These are phyloP conservation scores for Apis mellifera DNA, from an alignment of 1,140 invertebrate genomes.

Conservation along the genomic window DNA sequence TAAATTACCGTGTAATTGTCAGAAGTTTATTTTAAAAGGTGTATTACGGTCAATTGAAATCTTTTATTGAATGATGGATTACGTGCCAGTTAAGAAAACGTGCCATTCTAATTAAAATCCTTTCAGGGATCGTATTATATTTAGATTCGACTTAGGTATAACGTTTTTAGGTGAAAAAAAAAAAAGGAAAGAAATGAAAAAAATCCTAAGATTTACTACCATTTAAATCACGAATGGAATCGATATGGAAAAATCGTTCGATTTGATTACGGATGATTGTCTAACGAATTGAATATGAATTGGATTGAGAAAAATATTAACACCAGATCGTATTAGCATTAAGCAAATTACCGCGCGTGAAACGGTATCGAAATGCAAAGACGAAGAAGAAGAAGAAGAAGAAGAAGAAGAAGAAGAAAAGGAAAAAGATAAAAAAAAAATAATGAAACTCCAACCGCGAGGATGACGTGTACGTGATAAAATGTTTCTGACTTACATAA, in stretches of 20 bases:
- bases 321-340: not conserved
- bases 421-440: conserved; percentile 19
- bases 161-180: not conserved
- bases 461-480: conserved; percentile 44
- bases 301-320: too few species aligned
- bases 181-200: not conserved
- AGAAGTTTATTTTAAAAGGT: conserved; percentile 9
- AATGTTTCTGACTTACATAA: conserved; percentile 66
- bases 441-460: conserved; percentile 5
- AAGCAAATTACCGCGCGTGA: not conserved
- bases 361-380: too few species aligned
- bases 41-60: conserved; percentile 32
- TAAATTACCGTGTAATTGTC: conserved; percentile 5
- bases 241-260: not conserved
- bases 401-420: not conserved
- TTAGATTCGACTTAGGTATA: not conserved
- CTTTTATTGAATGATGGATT: not conserved
- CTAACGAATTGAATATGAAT: not conserved
- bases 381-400: too few species aligned
- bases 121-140: not conserved
- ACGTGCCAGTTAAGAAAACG: not conserved
- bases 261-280: not conserved
- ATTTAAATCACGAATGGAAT: not conserved
- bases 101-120: conserved; percentile 1
- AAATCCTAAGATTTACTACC: not conserved